phyloP scores from a whole-genome alignment of 2,797 vertebrate genomes.

The Poecilia wingei region DNA sequence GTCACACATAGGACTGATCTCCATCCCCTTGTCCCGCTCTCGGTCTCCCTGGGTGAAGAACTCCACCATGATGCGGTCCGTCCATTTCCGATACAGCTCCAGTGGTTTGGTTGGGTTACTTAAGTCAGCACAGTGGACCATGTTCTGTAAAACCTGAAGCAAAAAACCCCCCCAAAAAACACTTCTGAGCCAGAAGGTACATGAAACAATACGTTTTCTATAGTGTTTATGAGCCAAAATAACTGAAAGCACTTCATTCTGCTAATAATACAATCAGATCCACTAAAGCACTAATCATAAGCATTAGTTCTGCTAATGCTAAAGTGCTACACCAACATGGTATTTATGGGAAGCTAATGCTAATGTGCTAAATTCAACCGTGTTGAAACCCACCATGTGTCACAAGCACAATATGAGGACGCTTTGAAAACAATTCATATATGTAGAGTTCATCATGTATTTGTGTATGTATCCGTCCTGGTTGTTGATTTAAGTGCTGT shows the following conservation, averaged over 20 bases:
- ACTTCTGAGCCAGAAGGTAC: neutral
- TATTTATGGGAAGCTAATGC: neutral
- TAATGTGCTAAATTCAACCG: neutral
- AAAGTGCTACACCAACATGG: neutral
- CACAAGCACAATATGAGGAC: neutral
- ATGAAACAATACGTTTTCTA: neutral
- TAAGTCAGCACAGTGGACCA: conserved; percentile 93
- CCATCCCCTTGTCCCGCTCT: conserved; percentile 90
- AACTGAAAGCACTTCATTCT: neutral
- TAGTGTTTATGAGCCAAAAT: neutral
- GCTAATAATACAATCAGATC: neutral
- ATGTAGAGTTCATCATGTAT: neutral
- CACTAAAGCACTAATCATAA: neutral
- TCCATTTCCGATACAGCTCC: conserved; percentile 91
- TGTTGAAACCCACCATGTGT: no score
- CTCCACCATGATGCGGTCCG: conserved; percentile 90
- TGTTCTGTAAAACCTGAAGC: conserved; percentile 91
- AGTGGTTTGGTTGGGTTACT: conserved; percentile 95
- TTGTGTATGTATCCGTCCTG: neutral
- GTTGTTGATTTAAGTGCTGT: neutral
- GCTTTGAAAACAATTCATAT: neutral
- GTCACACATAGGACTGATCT: conserved; percentile 97
- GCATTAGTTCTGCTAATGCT: neutral
- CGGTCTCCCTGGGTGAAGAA: conserved; percentile 91
- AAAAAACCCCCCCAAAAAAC: neutral